These are phyloP conservation scores for Panagrolaimus sp. DNA, from an alignment of 1,140 invertebrate genomes.

Conservation along the genomic window DNA sequence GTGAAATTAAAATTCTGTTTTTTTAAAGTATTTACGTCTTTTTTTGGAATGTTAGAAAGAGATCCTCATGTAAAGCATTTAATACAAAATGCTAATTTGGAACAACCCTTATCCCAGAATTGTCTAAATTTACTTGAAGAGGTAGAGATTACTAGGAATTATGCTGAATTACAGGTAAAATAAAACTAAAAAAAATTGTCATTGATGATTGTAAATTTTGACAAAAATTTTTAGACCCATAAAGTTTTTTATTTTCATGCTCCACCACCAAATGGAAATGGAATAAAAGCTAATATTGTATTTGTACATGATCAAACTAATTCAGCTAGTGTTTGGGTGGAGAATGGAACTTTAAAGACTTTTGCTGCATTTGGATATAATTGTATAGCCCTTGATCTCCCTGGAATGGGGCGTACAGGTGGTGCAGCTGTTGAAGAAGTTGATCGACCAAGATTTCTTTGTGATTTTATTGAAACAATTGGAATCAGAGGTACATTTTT, in stretches of 20 bases:
- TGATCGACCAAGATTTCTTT: not conserved
- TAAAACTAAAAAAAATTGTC: not conserved
- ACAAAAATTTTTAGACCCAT: not conserved
- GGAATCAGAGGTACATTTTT: too few species aligned
- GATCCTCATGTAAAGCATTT: slow-evolving; percentile 8
- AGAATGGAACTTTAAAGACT: not conserved
- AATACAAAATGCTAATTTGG: slow-evolving; percentile 6
- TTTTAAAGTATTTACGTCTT: not conserved
- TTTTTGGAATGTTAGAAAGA: slow-evolving; percentile 3
- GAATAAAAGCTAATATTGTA: slow-evolving; percentile 1
- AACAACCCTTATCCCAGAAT: slow-evolving; percentile 7
- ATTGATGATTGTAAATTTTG: not conserved
- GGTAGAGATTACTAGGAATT: slow-evolving; percentile 3
- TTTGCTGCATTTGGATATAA: slow-evolving; percentile 7
- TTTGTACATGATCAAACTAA: slow-evolving; percentile 7
- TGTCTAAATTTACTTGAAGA: not conserved
- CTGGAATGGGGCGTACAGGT: slow-evolving; percentile 5
- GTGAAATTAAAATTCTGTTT: not conserved
- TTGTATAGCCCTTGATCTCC: slow-evolving; percentile 3
- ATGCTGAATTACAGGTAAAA: not conserved
- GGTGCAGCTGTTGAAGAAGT: not conserved
- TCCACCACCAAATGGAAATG: not conserved
- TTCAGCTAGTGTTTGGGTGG: not conserved
- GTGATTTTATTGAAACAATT: not conserved
- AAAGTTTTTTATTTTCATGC: slow-evolving; percentile 5